A percentile compares a stretch with the other conserved stretches of the same genome.
These are phyloP conservation scores for Synanceia verrucosa DNA, from an alignment of 2,797 vertebrate genomes.

Conservation along the genomic window DNA sequence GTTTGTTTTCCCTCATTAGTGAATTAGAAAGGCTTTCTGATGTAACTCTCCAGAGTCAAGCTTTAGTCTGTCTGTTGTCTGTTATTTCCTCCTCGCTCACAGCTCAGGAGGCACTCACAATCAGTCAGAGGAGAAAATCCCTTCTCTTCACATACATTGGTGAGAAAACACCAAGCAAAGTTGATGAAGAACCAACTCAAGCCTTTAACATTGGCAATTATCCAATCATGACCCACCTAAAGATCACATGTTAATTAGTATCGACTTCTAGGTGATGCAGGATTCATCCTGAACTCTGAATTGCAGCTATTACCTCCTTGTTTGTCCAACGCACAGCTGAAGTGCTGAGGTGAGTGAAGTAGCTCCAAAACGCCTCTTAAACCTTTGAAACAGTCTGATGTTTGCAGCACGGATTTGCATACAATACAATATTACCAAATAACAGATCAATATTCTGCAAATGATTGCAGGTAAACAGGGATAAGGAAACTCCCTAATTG, in stretches of 20 bases:
- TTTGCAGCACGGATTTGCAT: neutral
- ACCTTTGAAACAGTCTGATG: neutral
- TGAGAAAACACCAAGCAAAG: neutral
- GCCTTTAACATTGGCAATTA: conserved; percentile 1
- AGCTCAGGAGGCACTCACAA: neutral
- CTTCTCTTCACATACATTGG: neutral
- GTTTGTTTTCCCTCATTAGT: conserved; percentile 10
- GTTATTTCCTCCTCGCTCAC: neutral
- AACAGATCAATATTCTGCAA: conserved; percentile 5
- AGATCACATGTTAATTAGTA: conserved; percentile 11
- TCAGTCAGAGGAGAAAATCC: neutral
- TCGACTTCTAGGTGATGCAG: neutral
- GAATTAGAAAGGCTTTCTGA: conserved; percentile 6
- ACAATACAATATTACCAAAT: neutral
- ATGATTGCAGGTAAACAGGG: conserved; percentile 25
- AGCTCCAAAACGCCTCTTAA: neutral
- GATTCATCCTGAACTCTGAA: neutral
- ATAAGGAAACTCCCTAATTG: conserved; percentile 17
- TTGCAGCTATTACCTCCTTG: neutral
- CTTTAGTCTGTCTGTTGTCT: neutral
- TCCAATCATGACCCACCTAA: neutral
- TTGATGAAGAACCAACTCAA: neutral
- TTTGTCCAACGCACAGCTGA: neutral
- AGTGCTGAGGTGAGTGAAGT: neutral
- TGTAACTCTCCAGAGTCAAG: conserved; percentile 1